These are phyloP conservation scores for Clarias pachynema DNA, from an alignment of 2,797 vertebrate genomes.

Conservation along the genomic window DNA sequence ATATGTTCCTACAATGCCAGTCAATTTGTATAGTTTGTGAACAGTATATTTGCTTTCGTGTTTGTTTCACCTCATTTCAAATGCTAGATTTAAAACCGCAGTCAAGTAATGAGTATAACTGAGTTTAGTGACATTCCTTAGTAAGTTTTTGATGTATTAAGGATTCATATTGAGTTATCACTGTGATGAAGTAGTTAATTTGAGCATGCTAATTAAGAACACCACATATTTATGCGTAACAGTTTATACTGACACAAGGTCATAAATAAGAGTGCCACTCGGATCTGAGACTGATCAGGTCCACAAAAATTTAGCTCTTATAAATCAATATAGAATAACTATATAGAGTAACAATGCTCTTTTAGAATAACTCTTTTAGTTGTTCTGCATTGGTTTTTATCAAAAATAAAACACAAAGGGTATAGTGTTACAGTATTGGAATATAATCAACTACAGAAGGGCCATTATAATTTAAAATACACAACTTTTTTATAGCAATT, in stretches of 20 bases:
- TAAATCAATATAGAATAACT: too few species aligned
- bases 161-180: background rate
- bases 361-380: background rate
- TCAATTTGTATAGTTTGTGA: background rate
- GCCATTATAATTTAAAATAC: background rate
- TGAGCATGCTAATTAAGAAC: too few species aligned
- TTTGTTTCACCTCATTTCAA: background rate
- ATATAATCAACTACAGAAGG: too few species aligned
- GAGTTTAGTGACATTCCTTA: background rate
- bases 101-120: background rate
- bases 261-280: too few species aligned
- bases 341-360: background rate
- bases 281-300: too few species aligned
- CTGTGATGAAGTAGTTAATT: background rate
- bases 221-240: background rate
- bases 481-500: too few species aligned
- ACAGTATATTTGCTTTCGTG: background rate
- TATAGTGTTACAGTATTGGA: background rate
- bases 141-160: background rate
- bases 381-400: background rate
- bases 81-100: background rate
- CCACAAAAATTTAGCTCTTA: background rate
- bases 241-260: background rate
- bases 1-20: background rate
- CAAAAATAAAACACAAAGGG: background rate